phyloP scores from a whole-genome alignment of 2,797 vertebrate species.

The Gadopsis marmoratus region DNA sequence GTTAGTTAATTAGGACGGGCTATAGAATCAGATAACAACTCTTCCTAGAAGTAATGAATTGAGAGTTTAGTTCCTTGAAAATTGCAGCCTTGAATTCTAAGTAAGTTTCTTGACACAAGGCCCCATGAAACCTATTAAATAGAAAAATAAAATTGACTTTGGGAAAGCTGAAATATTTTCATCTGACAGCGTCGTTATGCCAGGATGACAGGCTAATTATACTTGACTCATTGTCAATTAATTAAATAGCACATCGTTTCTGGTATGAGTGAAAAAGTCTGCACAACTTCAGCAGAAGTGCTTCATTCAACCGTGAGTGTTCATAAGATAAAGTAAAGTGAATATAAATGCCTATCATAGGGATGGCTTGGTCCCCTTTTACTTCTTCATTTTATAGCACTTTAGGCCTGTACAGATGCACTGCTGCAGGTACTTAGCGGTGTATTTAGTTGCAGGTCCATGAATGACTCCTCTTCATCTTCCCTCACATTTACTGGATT shows the following conservation, averaged over 20 bases:
- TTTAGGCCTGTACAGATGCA: conserved; percentile 29
- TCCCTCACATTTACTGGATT: conserved; percentile 27
- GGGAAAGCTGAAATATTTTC: conserved; percentile 54
- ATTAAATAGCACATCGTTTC: conserved; percentile 55
- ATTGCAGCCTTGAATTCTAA: conserved; percentile 38
- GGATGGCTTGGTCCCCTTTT: conserved; percentile 25
- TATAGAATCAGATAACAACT: conserved; percentile 45
- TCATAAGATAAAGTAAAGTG: conserved; percentile 6
- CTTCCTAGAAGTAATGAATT: conserved; percentile 42
- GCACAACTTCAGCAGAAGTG: conserved; percentile 45
- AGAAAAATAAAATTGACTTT: conserved; percentile 56
- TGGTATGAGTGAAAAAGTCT: conserved; percentile 24
- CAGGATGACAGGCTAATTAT: conserved; percentile 65
- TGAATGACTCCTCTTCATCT: conserved; percentile 45
- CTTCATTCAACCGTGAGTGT: conserved; percentile 30
- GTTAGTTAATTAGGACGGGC: conserved; percentile 53
- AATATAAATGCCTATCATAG: conserved; percentile 36
- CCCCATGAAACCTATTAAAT: conserved; percentile 55
- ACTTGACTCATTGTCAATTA: conserved; percentile 64
- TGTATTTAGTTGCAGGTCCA: conserved; percentile 30
- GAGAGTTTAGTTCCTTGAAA: conserved; percentile 54
- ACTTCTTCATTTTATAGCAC: conserved; percentile 42
- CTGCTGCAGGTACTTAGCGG: conserved; percentile 37
- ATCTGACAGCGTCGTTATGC: conserved; percentile 48
- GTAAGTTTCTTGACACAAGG: conserved; percentile 49